phyloP scores from a whole-genome alignment of 2,797 vertebrate species.

The Pangasius krempfi region DNA sequence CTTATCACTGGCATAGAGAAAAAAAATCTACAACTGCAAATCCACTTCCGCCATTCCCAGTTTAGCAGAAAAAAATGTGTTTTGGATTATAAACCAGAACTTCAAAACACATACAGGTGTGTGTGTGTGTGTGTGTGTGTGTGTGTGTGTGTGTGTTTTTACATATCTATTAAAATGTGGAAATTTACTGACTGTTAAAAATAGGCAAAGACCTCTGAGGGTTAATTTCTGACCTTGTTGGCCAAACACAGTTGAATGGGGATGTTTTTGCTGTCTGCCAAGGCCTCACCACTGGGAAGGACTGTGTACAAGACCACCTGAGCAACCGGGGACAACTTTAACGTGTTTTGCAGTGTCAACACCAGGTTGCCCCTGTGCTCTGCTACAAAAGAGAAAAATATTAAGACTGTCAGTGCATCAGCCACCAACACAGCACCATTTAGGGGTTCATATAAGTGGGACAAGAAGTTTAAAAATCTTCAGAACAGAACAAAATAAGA shows the following conservation, averaged over 20 bases:
- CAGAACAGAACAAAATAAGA: not conserved
- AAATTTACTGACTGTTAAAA: no score
- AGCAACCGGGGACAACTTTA: not conserved
- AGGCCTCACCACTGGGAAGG: not conserved
- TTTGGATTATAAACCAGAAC: no score
- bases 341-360: not conserved
- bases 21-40: no score
- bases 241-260: not conserved
- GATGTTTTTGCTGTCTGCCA: not conserved
- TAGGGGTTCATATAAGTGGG: not conserved
- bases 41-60: no score
- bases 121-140: no score
- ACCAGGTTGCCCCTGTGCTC: not conserved
- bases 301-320: conserved; percentile 2
- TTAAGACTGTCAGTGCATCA: not conserved
- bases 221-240: not conserved
- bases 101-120: no score
- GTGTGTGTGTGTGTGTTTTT: no score
- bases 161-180: no score
- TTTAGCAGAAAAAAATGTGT: no score
- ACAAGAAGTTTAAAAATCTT: not conserved
- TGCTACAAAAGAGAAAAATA: not conserved
- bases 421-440: not conserved
- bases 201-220: not conserved
- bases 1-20: no score